Conservation (phyloP, 2,888 invertebrate species). For the Cerastoderma edule region DNA sequence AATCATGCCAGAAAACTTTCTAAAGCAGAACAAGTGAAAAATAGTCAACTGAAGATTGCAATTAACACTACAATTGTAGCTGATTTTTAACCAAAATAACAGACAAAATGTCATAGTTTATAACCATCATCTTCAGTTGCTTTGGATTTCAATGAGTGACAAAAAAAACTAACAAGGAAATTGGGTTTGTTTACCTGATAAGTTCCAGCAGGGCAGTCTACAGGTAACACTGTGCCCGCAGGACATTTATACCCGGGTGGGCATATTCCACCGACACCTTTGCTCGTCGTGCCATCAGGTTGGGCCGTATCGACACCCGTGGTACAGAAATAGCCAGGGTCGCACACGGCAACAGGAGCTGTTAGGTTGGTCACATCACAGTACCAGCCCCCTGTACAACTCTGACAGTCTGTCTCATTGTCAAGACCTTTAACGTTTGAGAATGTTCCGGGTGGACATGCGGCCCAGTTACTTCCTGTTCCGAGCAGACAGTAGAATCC, state of each 20-base stretch:
- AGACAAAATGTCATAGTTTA: no score
- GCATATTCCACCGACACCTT: conserved; percentile 81
- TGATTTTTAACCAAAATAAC: no score
- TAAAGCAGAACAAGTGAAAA: no score
- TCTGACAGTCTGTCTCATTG: conserved; percentile 67
- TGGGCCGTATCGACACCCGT: conserved; percentile 77
- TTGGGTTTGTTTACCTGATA: no score
- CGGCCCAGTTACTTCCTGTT: conserved; percentile 79
- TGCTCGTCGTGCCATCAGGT: conserved; percentile 76
- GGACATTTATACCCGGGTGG: conserved; percentile 79
- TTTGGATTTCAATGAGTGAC: no score
- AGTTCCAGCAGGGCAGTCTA: conserved; percentile 78
- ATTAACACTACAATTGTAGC: no score
- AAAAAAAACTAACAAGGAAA: no score
- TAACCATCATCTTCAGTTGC: no score
- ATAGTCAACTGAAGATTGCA: no score
- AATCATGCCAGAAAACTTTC: no score
- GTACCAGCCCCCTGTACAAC: conserved; percentile 76
- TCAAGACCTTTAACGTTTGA: conserved; percentile 78
- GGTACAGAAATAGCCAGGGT: conserved; percentile 80
- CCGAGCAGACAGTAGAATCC: conserved; percentile 80
- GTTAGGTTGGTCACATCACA: conserved; percentile 79
- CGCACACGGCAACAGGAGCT: conserved; percentile 74
- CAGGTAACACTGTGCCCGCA: conserved; percentile 70
- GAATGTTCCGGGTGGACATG: conserved; percentile 80